A percentile compares a stretch with the other conserved stretches of the same genome.
phyloP scores from a whole-genome alignment of 2,113 vertebrate species.

The Lepisosteus oculatus region DNA sequence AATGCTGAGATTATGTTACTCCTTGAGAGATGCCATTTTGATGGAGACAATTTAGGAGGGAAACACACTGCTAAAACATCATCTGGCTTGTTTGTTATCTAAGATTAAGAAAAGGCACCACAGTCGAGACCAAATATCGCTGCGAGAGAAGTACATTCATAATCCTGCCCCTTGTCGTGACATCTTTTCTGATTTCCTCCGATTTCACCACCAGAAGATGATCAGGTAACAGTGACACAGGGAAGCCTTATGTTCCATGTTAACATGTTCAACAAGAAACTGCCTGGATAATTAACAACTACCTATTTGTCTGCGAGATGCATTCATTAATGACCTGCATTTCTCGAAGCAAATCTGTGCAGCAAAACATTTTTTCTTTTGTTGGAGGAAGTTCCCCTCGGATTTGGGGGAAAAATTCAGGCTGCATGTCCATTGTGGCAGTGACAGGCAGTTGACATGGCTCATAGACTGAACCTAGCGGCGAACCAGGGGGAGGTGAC shows the following conservation, averaged over 20 bases:
- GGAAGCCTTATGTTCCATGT: conserved; percentile 35
- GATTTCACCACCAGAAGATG: conserved; percentile 63
- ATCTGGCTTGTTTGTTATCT: conserved; percentile 46
- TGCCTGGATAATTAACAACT: conserved; percentile 81
- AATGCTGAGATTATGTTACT: conserved; percentile 62
- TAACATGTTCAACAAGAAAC: conserved; percentile 42
- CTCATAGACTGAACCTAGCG: conserved; percentile 78
- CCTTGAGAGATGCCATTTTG: conserved; percentile 45
- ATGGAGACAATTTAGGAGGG: conserved; percentile 25
- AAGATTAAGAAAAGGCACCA: conserved; percentile 57
- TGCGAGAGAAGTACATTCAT: not conserved
- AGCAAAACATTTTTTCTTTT: conserved; percentile 81
- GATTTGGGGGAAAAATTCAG: conserved; percentile 75
- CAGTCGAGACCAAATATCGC: not conserved
- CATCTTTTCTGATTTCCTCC: conserved; percentile 52
- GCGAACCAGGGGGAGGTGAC: conserved; percentile 75
- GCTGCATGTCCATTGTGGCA: conserved; percentile 78
- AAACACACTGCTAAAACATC: conserved; percentile 43
- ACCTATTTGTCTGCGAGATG: conserved; percentile 78
- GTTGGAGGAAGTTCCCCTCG: conserved; percentile 80
- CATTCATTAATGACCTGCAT: conserved; percentile 67
- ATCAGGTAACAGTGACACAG: conserved; percentile 74
- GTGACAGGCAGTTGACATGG: conserved; percentile 82
- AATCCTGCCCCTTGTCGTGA: conserved; percentile 44
- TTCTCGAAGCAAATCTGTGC: conserved; percentile 77